Evolutionary conservation across 2,888 invertebrate genomes (phyloP), one percentile per base, ranked within the genome.

Genomic region (Nebria brevicollis): DNA sequence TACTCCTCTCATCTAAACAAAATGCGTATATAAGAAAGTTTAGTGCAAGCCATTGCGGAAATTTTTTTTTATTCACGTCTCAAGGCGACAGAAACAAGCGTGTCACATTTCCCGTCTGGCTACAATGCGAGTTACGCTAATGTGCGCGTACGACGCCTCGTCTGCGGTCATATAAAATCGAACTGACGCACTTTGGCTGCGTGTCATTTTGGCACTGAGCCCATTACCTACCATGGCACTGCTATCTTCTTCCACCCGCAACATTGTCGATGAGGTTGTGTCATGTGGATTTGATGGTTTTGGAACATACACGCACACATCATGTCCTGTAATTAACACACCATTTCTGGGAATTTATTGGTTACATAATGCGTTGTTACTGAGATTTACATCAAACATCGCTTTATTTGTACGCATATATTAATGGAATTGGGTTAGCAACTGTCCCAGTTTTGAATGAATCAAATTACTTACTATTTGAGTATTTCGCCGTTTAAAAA

Each of bases 151-250:
- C 70, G 26, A 34, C 34, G 70, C 25, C 34, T 25, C 68, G 20
- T 25, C 70, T 70, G 25, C 70, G 70, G 70, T 25, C 25, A 34
- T 70, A 70, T 70, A 70, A 70, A n/a, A 70, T 70, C 20, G 70
- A 15, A 70, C 70, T 70, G 70, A 70, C 70, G 70, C 70, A 70
- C 70, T 34, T 34, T 25, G 26, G 70, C 70, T 70, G 20, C 70
- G 70, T 70, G 70, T 70, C 26, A 70, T 70, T 34, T 70, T 25
- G 26, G 34, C 70, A 25, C 70, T 11, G 26, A 34, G 70, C 70
- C 20, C 34, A 70, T 70, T 11, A 34, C 70, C 11, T 11, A 7
- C 5, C 25, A 70, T 34, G 70, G 25, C 20, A 34, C 70, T 34
- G n/a, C 54, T 8, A 7, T 13, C 54, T 8, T 54, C 54, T 8